A percentile compares a stretch with the other conserved stretches of the same genome.
These are phyloP conservation scores for Mormyrus hasselquistii DNA, from an alignment of 2,797 vertebrate genomes.

Conservation along the genomic window DNA sequence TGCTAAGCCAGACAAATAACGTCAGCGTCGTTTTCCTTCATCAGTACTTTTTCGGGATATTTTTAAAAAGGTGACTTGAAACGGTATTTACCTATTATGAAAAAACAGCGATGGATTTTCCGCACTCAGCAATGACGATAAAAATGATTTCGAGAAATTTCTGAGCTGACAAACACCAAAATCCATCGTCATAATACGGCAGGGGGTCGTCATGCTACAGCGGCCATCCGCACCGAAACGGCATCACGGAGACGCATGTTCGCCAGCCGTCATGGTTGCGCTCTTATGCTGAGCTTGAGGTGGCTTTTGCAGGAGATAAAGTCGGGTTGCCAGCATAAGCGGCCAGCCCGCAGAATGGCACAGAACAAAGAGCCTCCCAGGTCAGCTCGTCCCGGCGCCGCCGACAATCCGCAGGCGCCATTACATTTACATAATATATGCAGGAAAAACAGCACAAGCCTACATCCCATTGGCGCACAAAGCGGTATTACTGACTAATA, in stretches of 20 bases:
- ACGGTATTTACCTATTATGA: slow-evolving; percentile 77
- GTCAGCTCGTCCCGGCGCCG: slow-evolving; percentile 44
- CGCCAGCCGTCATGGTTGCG: slow-evolving; percentile 37
- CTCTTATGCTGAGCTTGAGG: slow-evolving; percentile 35
- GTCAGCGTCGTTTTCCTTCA: background rate
- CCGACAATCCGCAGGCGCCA: slow-evolving; percentile 47
- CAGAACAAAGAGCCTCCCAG: slow-evolving; percentile 50
- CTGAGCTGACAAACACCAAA: slow-evolving; percentile 90
- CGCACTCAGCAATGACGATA: slow-evolving; percentile 84
- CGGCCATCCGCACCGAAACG: slow-evolving; percentile 40
- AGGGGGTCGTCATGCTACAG: slow-evolving; percentile 76
- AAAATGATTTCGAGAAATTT: slow-evolving; percentile 88
- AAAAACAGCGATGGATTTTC: slow-evolving; percentile 75
- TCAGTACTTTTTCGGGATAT: background rate
- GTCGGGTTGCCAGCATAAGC: slow-evolving; percentile 25
- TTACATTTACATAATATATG: slow-evolving; percentile 49
- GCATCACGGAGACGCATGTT: background rate
- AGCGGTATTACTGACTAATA: slow-evolving; percentile 42
- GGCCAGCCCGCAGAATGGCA: slow-evolving; percentile 22
- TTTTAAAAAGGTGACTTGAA: background rate
- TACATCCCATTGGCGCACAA: slow-evolving; percentile 54
- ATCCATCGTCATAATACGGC: slow-evolving; percentile 89
- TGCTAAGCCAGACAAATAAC: background rate
- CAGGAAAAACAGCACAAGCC: slow-evolving; percentile 27
- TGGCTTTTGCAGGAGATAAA: background rate